Percentiles rank a stretch among this genome's conserved stretches.
phyloP scores from a whole-genome alignment of 1,140 invertebrate species.

The Pogonomyrmex californicus region DNA sequence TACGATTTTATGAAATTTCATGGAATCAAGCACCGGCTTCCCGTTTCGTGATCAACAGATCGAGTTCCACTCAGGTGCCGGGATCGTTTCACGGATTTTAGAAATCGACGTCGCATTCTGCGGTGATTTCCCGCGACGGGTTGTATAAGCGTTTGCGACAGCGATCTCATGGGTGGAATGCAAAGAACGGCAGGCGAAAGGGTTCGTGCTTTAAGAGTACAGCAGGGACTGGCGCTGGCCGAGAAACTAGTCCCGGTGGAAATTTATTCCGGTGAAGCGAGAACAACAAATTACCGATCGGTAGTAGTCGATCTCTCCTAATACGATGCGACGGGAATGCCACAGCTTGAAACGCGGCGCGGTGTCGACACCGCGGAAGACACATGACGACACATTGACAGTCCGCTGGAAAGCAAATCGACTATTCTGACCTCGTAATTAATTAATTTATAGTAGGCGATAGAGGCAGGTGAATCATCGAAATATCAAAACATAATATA shows the following conservation, averaged over 20 bases:
- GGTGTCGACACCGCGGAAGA: constrained; percentile 64
- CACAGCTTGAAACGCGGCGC: constrained; percentile 74
- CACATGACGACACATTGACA: constrained; percentile 72
- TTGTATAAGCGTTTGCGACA: constrained; percentile 42
- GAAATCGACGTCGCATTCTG: constrained; percentile 56
- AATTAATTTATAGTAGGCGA: constrained; percentile 5
- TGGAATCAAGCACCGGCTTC: not conserved
- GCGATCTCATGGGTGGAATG: constrained; percentile 58
- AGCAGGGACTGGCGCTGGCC: constrained; percentile 3
- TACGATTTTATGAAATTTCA: constrained; percentile 26
- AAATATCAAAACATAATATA: not conserved
- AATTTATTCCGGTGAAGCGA: constrained; percentile 84
- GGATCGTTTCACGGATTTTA: constrained; percentile 62
- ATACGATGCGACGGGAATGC: constrained; percentile 82
- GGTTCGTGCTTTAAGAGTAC: constrained; percentile 5
- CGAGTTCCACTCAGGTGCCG: constrained; percentile 60
- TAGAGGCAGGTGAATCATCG: not conserved
- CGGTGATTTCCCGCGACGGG: constrained; percentile 46
- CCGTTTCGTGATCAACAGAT: constrained; percentile 34
- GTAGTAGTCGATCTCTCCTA: constrained; percentile 85
- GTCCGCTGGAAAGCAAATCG: constrained; percentile 29
- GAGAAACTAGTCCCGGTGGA: constrained; percentile 76
- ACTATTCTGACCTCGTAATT: constrained; percentile 13
- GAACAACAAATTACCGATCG: constrained; percentile 85
- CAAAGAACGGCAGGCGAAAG: constrained; percentile 51